These are phyloP conservation scores for Meghimatium bilineatum DNA, from an alignment of 2,888 invertebrate genomes.

Conservation along the genomic window DNA sequence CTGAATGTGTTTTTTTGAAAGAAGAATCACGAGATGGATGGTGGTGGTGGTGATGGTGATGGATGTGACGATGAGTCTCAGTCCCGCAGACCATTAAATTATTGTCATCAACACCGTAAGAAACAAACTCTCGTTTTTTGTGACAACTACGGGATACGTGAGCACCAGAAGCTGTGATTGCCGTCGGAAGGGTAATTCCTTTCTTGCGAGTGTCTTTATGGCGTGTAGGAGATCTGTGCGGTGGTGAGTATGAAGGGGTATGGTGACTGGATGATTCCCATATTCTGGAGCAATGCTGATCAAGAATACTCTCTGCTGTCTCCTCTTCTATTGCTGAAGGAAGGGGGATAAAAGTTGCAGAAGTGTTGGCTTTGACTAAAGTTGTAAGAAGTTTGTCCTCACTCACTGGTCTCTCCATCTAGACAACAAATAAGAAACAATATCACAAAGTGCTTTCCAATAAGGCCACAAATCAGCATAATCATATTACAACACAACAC, in stretches of 20 bases:
- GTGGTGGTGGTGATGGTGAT: conserved; percentile 75
- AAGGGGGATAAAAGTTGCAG: conserved; percentile 64
- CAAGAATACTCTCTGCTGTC: conserved; percentile 79
- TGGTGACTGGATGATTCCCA: conserved; percentile 85
- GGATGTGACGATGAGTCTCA: conserved; percentile 70
- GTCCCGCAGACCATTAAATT: conserved; percentile 51
- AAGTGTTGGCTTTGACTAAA: conserved; percentile 56
- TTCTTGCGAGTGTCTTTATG: conserved; percentile 41
- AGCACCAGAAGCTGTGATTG: conserved; percentile 29
- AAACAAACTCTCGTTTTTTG: conserved; percentile 73
- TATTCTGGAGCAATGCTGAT: conserved; percentile 92
- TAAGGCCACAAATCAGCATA: no score
- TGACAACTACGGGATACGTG: conserved; percentile 46
- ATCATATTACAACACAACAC: no score
- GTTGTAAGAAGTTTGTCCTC: conserved; percentile 54
- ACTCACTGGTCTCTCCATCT: conserved; percentile 43
- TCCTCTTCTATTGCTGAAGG: conserved; percentile 79
- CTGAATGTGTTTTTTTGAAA: conserved; percentile 62
- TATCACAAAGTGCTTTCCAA: not conserved
- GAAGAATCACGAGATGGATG: conserved; percentile 79
- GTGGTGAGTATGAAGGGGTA: conserved; percentile 87
- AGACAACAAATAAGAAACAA: not conserved
- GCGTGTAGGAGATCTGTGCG: conserved; percentile 76
- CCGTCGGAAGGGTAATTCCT: not conserved
- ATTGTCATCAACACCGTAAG: conserved; percentile 81